Percentiles rank a stretch among this genome's conserved stretches.
These are phyloP conservation scores for Apostichopus leukothele DNA, from an alignment of 53 echinoderm and acorn worm genomes.

Conservation along the genomic window DNA sequence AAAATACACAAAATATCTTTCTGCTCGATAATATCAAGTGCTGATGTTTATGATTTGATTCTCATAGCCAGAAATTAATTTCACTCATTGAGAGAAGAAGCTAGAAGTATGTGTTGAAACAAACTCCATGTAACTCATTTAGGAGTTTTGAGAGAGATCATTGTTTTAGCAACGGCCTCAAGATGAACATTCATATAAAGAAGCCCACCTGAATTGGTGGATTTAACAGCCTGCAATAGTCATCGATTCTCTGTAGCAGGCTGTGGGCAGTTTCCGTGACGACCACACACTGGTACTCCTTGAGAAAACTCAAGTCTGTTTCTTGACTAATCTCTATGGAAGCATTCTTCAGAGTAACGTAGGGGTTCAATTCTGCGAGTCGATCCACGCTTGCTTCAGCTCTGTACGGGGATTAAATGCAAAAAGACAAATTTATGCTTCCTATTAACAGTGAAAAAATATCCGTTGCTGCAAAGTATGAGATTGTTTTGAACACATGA, in stretches of 20 bases:
- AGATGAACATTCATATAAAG: too few species aligned
- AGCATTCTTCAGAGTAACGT: conserved; percentile 70
- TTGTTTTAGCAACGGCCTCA: too few species aligned
- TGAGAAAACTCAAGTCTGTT: conserved; percentile 66
- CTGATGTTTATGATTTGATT: too few species aligned
- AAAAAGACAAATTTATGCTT: not conserved
- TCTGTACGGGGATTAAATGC: conserved; percentile 45
- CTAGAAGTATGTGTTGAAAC: too few species aligned
- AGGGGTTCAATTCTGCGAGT: conserved; percentile 87
- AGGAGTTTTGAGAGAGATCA: too few species aligned
- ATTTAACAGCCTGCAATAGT: conserved; percentile 75
- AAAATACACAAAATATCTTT: too few species aligned
- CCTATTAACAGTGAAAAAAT: not conserved
- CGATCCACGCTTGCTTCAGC: conserved; percentile 79
- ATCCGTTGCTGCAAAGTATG: not conserved
- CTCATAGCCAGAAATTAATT: too few species aligned
- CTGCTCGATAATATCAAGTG: too few species aligned
- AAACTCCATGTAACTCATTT: too few species aligned
- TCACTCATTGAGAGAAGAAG: too few species aligned
- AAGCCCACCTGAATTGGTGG: conserved; percentile 78
- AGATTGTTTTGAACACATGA: not conserved
- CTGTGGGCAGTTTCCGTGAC: conserved; percentile 73
- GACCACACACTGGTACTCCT: conserved; percentile 90
- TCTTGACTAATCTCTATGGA: conserved; percentile 45
- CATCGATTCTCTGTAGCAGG: conserved; percentile 69